Conservation (phyloP, 2,113 vertebrate species). For the Elachura formosa region DNA sequence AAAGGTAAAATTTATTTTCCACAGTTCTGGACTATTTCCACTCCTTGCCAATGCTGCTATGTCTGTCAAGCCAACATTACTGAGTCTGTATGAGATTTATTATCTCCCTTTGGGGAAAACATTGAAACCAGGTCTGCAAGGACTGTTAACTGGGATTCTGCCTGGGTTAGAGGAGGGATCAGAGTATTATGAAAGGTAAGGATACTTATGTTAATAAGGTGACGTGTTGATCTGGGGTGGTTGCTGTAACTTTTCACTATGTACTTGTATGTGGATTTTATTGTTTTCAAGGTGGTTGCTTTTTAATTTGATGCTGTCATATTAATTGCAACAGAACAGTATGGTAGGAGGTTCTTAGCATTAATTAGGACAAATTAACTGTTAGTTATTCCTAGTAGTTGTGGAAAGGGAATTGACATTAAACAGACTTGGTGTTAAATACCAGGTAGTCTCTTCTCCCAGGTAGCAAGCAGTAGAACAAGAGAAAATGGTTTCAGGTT, state of each 20-base stretch:
- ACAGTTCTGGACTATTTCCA: constrained; percentile 94
- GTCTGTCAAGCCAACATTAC: constrained; percentile 94
- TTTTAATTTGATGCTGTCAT: background rate
- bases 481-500: background rate
- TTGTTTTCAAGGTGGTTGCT: background rate
- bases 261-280: background rate
- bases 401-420: background rate
- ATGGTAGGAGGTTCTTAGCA: background rate
- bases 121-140: constrained; percentile 93
- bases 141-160: constrained; percentile 91
- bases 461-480: background rate
- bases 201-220: background rate
- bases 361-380: background rate
- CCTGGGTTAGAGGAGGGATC: constrained; percentile 97
- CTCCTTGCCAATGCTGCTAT: constrained; percentile 97
- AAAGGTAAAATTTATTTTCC: background rate
- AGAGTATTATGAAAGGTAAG: constrained; percentile 96
- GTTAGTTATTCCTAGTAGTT: background rate
- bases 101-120: constrained; percentile 96
- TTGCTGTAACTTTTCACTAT: background rate
- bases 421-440: background rate
- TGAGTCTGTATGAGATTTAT: constrained; percentile 95
- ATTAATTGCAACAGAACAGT: background rate
- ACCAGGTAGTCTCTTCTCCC: background rate
- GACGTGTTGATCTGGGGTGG: background rate